Base-by-base conservation (phyloP, 2,888 invertebrate species). In the Lasioglossum oenotherae region DNA sequence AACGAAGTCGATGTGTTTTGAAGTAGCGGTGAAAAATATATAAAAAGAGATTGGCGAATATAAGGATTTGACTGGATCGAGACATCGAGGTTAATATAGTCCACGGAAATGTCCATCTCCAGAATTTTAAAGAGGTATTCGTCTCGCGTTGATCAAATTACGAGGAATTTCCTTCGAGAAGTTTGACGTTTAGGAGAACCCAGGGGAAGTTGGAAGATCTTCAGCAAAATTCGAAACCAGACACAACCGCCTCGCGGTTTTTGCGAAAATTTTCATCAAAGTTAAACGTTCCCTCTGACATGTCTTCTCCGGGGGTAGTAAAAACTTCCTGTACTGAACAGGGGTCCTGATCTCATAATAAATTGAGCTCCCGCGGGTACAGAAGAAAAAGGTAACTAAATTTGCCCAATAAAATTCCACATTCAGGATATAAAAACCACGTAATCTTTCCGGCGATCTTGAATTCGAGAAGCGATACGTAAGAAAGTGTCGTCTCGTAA, bases 211-310 rank as follows among this genome's bases (percentile, higher is more conserved):
- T 46, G 27, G 19, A n/a, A 8, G 49, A 49, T 16, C 44, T 60
- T 46, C 49, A 23, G 23, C n/a, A 67, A 23, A 64, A 81, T 81
- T 72, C 49, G 41, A 69, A 69, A 38, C 38, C 10, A 69, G 67
- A 82, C 67, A 31, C 31, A 74, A 19, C 41, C 14, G 6, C 12
- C n/a, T n/a, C 60, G 73, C 41, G 53, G 53, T 64, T 53, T 31
- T 64, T 53, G 38, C 23, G 44, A 53, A 44, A 67, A 79, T 69
- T 74, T 74, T 53, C 64, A 82, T 78, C 74, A 67, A 35, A 74
- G 23, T 74, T 44, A 27, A 78, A 73, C 64, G 41, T 69, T n/a
- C 14, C 74, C 53, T 67, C 16, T 19, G 81, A 44, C 79, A n/a
- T 38, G 14, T 27, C 49, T 49, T 31, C 57, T 60, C 64, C 16